These are phyloP conservation scores for Slavum lentiscoides DNA, from an alignment of 2,888 invertebrate species.

Conservation along the genomic window DNA sequence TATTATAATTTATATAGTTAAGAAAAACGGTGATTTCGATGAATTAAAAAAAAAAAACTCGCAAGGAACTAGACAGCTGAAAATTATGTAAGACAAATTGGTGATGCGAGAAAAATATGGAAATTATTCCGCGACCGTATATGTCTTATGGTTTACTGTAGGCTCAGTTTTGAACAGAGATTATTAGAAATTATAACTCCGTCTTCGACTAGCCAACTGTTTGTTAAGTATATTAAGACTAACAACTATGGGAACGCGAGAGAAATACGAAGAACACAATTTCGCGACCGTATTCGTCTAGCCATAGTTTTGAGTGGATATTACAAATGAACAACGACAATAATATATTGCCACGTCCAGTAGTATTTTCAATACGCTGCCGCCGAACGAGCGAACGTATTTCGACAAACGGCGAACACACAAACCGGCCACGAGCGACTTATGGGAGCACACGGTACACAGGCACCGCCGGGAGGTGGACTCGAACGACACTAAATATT, in stretches of 20 bases:
- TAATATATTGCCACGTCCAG: background rate
- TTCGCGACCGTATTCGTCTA: background rate
- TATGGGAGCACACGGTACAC: too few relatives aligned
- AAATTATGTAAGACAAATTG: constrained; percentile 41
- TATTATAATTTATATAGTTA: too few relatives aligned
- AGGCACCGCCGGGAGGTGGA: too few relatives aligned
- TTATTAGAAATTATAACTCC: background rate
- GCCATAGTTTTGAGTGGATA: constrained; percentile 28
- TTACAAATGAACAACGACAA: constrained; percentile 3
- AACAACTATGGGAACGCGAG: background rate
- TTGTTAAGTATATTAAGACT: background rate
- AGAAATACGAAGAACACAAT: background rate
- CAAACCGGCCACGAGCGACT: too few relatives aligned
- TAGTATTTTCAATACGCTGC: too few relatives aligned
- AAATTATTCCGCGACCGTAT: constrained; percentile 27
- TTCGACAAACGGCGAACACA: too few relatives aligned
- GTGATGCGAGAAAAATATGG: constrained; percentile 11
- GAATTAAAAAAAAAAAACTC: background rate
- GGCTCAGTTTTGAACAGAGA: constrained; percentile 21
- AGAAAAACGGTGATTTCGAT: too few relatives aligned
- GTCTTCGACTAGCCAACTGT: constrained; percentile 14
- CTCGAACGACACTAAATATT: too few relatives aligned
- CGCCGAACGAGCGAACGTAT: too few relatives aligned
- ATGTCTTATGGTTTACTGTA: constrained; percentile 1
- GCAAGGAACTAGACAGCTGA: too few relatives aligned